Conservation (phyloP, 2,888 invertebrate species). For the Patella ulyssiponensis region DNA sequence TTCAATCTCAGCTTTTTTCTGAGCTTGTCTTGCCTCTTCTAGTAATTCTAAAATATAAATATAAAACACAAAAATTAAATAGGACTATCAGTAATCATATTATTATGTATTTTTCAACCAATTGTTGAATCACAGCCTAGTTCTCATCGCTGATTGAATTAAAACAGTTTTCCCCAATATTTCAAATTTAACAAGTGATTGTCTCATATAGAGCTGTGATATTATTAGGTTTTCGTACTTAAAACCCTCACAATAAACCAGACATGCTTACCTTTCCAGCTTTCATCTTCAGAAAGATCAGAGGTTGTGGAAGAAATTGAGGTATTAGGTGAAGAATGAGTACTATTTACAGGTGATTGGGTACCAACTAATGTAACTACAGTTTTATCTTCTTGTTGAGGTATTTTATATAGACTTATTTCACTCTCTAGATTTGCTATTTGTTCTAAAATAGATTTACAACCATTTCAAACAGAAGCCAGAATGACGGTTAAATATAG, state of each 20-base stretch:
- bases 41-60: constrained; percentile 50
- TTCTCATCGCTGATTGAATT: too few species aligned
- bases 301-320: constrained; percentile 26
- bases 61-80: too few species aligned
- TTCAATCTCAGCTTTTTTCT: constrained; percentile 58
- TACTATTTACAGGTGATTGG: constrained; percentile 20
- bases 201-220: too few species aligned
- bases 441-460: constrained; percentile 42
- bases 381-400: constrained; percentile 48
- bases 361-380: constrained; percentile 36
- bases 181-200: too few species aligned
- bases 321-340: not conserved
- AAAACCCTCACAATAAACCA: not conserved
- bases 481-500: too few species aligned
- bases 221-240: too few species aligned
- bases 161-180: too few species aligned
- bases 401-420: constrained; percentile 42
- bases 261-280: constrained; percentile 45
- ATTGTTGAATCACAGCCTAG: too few species aligned
- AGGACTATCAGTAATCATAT: too few species aligned
- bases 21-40: constrained; percentile 56
- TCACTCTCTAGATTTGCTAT: constrained; percentile 48
- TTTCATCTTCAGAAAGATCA: constrained; percentile 30
- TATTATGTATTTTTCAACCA: too few species aligned
- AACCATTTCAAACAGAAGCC: too few species aligned